Conservation (phyloP, 2,797 vertebrate species). For the Chelon auratus region DNA sequence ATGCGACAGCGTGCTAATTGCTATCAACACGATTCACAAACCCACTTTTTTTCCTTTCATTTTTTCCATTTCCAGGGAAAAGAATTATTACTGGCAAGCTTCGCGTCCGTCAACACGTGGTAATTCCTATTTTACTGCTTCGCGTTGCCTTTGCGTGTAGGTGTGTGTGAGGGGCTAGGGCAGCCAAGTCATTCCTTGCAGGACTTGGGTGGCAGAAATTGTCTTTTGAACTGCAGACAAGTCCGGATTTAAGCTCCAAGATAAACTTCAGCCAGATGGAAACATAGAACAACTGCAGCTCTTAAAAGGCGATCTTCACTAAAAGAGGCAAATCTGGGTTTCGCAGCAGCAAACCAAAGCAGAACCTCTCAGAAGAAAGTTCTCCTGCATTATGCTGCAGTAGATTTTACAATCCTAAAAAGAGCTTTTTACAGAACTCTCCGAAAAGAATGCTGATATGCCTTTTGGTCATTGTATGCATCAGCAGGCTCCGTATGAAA, state of each 20-base stretch:
- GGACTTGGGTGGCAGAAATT: constrained; percentile 41
- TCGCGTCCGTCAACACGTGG: constrained; percentile 59
- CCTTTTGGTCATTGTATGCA: constrained; percentile 1
- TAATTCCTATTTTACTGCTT: constrained; percentile 56
- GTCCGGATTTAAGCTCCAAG: constrained; percentile 32
- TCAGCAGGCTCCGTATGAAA: constrained; percentile 16
- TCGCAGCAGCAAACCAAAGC: background rate
- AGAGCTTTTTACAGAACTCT: background rate
- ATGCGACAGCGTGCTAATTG: constrained; percentile 55
- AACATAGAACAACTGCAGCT: constrained; percentile 2
- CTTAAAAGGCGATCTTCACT: background rate
- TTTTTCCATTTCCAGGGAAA: constrained; percentile 14
- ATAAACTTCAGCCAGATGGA: constrained; percentile 26
- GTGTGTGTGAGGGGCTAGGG: constrained; percentile 32
- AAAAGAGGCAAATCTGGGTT: background rate
- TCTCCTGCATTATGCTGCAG: background rate
- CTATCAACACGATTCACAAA: constrained; percentile 66
- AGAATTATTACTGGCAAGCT: constrained; percentile 54
- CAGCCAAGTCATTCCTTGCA: constrained; percentile 16
- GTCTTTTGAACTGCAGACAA: constrained; percentile 52
- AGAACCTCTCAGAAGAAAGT: background rate
- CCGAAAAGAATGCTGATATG: background rate
- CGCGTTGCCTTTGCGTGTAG: constrained; percentile 25
- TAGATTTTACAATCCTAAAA: background rate
- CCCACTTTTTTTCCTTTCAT: background rate